phyloP scores from a whole-genome alignment of 2,113 vertebrate species.

The Etheostoma cragini region DNA sequence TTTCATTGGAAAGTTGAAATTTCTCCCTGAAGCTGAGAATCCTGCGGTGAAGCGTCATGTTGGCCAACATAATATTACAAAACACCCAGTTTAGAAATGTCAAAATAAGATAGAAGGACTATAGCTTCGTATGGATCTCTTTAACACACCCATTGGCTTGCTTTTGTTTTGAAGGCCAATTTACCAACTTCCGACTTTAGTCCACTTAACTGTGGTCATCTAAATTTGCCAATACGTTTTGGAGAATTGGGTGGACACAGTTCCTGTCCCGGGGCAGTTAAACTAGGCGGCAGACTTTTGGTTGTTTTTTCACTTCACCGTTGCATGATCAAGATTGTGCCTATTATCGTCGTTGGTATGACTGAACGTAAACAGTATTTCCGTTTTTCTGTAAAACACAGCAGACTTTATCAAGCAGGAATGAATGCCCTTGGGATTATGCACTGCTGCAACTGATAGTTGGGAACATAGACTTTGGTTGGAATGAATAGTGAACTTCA shows the following conservation, averaged over 20 bases:
- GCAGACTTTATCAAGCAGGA: slow-evolving; percentile 18
- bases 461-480: background rate
- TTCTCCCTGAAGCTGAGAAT: slow-evolving; percentile 40
- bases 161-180: slow-evolving; percentile 58
- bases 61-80: rapidly evolving
- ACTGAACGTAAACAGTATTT: slow-evolving; percentile 32
- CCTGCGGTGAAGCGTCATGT: background rate
- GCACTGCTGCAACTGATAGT: slow-evolving; percentile 2
- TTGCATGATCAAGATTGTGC: background rate
- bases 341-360: background rate
- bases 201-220: background rate
- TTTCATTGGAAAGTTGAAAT: slow-evolving; percentile 64
- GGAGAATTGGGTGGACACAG: slow-evolving; percentile 31
- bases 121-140: rapidly evolving
- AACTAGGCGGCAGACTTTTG: slow-evolving; percentile 56
- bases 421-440: slow-evolving; percentile 2
- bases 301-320: background rate
- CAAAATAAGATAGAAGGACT: slow-evolving; percentile 35
- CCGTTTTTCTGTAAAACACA: slow-evolving; percentile 14
- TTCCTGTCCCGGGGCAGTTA: slow-evolving; percentile 65
- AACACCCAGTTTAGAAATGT: background rate
- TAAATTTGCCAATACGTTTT: slow-evolving; percentile 37
- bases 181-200: background rate
- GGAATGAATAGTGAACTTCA: background rate
- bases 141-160: rapidly evolving